Base-by-base conservation (phyloP, 2,888 invertebrate species). In the Augiades crinisus region DNA sequence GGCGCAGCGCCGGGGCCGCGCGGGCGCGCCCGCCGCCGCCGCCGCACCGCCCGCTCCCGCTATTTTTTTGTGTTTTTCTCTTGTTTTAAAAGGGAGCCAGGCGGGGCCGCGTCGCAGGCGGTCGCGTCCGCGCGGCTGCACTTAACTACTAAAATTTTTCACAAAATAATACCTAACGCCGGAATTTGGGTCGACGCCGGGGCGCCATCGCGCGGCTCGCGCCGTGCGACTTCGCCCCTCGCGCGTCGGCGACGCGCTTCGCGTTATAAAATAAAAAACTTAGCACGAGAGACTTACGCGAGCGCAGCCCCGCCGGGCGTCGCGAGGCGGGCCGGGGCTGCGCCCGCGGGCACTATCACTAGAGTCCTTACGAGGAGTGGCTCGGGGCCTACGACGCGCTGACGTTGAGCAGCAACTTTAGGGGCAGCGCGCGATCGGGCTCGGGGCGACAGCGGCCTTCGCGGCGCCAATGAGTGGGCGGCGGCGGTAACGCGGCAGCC, bases 401-500 rank as follows among this genome's bases (percentile, higher is more conserved):
- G 64, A 93, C 92, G 80, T 93, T 93, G 72, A 93, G 91, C 72
- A 93, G 85, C 76, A 93, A 77, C 80, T 92, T 93, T 63, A 93
- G 90, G 63, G 92, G 90, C 70, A 91, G 87, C 70, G 92, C 91
- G 75, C 92, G 82, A 70, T 88, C 88, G 63, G 81, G 80, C 71
- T 89, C 85, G 34, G 83, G 76, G 37, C 90, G 78, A 61, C 90
- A 90, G 67, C 84, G 83, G 63, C 83, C 85, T 50, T 78, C 83
- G 64, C 80, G 81, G 63, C 79, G 93, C 96, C 96, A 96, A 81
- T 94, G 95, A 61, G 92, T 91, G 54, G 96, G 96, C 66, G 96
- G 96, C 75, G 93, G 94, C 54, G 96, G 96, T 70, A 96, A 85
- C 59, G 93, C 93, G 64, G 93, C 92, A 36, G 96, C 95, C 53